Percentiles rank a stretch among this genome's conserved stretches.
phyloP scores from a whole-genome alignment of 2,113 vertebrate species.

The Psephotus haematonotus region DNA sequence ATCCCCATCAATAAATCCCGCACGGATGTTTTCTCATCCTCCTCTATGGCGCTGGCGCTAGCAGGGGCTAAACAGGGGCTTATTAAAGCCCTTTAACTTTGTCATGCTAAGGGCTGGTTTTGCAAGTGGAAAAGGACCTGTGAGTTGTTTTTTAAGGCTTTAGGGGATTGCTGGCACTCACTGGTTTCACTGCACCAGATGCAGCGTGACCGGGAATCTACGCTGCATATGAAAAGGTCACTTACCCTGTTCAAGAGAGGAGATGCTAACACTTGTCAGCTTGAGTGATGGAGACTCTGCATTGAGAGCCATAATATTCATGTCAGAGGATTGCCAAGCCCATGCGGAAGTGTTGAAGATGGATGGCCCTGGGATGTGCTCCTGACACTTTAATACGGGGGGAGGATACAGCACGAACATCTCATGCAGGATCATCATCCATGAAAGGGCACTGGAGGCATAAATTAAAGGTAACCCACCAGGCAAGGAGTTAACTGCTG shows the following conservation, averaged over 20 bases:
- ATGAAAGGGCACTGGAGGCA: constrained; percentile 34
- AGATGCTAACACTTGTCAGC: constrained; percentile 66
- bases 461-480: constrained; percentile 27
- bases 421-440: constrained; percentile 48
- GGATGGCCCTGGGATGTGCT: constrained; percentile 58
- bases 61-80: constrained; percentile 23
- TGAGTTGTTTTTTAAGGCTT: constrained; percentile 71
- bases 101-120: constrained; percentile 76
- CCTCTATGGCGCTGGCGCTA: neutral
- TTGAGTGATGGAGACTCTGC: constrained; percentile 61
- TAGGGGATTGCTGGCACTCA: constrained; percentile 60
- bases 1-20: neutral
- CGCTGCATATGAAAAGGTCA: constrained; percentile 84
- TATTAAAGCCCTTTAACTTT: constrained; percentile 72
- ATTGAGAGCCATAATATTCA: constrained; percentile 75
- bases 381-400: constrained; percentile 60
- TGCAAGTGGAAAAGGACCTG: constrained; percentile 78
- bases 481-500: neutral
- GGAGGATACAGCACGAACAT: constrained; percentile 43
- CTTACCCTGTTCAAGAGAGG: constrained; percentile 59
- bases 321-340: constrained; percentile 67
- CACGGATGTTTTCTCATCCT: neutral
- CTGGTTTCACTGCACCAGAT: constrained; percentile 63
- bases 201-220: constrained; percentile 70
- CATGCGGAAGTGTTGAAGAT: constrained; percentile 64